A percentile compares a stretch with the other conserved stretches of the same genome.
These are phyloP conservation scores for Climacteris rufus DNA, from an alignment of 2,113 vertebrate species.

Conservation along the genomic window DNA sequence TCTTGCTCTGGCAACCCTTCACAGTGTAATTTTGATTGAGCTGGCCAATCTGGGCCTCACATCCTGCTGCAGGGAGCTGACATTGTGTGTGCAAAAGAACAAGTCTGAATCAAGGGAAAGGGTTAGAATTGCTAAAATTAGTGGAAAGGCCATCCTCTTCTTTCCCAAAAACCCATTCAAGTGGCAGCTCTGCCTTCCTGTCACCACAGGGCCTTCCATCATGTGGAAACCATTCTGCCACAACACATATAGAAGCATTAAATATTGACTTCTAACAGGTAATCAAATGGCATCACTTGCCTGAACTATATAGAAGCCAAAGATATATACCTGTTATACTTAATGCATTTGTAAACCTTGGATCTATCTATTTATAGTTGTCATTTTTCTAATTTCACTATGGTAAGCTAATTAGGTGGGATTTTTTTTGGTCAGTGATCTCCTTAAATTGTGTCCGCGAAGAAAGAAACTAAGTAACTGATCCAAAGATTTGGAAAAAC, in stretches of 20 bases:
- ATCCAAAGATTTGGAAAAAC: background rate
- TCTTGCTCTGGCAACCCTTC: background rate
- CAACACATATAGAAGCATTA: background rate
- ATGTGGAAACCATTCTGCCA: background rate
- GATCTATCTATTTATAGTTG: background rate
- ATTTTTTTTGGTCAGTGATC: background rate
- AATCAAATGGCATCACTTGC: background rate
- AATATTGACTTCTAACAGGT: background rate
- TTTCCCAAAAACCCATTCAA: background rate
- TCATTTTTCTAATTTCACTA: background rate
- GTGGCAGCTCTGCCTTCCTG: background rate
- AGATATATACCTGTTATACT: background rate
- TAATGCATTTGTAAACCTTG: background rate
- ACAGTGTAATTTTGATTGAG: background rate
- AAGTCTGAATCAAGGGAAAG: background rate
- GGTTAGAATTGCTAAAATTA: background rate
- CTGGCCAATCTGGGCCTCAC: background rate
- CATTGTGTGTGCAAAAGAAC: background rate
- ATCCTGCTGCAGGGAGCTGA: background rate
- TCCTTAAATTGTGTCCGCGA: background rate
- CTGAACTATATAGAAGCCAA: background rate
- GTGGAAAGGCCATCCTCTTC: background rate
- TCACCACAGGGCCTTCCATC: background rate
- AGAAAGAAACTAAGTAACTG: background rate
- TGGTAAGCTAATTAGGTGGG: background rate